phyloP scores from a whole-genome alignment of 1,140 invertebrate species.

The Asobara japonica region DNA sequence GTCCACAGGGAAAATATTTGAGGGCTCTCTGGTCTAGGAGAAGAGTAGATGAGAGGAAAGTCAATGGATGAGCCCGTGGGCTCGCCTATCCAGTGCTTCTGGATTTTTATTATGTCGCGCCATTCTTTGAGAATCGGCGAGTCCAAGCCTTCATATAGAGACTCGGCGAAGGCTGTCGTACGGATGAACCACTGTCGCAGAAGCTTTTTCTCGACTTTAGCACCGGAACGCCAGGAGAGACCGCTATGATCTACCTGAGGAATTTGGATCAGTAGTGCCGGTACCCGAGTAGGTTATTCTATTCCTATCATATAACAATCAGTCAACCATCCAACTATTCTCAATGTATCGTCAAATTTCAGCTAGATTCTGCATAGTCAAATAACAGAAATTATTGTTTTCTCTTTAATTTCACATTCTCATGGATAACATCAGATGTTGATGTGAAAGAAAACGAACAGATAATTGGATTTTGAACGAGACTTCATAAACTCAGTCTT shows the following conservation, averaged over 20 bases:
- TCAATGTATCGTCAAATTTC: too few species aligned
- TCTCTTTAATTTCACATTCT: not conserved
- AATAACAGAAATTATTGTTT: too few species aligned
- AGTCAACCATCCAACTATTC: too few species aligned
- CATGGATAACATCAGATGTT: too few species aligned
- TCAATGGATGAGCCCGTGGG: constrained; percentile 84
- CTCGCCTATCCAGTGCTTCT: constrained; percentile 96
- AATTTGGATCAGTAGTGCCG: too few species aligned
- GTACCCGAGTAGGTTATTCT: too few species aligned
- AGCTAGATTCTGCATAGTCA: too few species aligned
- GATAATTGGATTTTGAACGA: too few species aligned
- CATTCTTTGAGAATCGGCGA: constrained; percentile 77
- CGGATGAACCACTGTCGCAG: constrained; percentile 96
- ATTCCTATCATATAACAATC: too few species aligned
- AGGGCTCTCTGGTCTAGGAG: constrained; percentile 50
- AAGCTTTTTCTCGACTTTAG: constrained; percentile 88
- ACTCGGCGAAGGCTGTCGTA: constrained; percentile 90
- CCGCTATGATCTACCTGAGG: constrained; percentile 92
- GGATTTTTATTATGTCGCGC: constrained; percentile 89
- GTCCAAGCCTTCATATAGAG: constrained; percentile 76
- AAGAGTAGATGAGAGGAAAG: constrained; percentile 71
- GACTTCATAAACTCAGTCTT: too few species aligned
- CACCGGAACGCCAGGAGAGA: constrained; percentile 96
- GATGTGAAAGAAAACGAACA: too few species aligned
- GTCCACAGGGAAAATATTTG: constrained; percentile 79